Evolutionary conservation across 2,113 vertebrate genomes (phyloP).

Genomic region (Sprattus sprattus): DNA sequence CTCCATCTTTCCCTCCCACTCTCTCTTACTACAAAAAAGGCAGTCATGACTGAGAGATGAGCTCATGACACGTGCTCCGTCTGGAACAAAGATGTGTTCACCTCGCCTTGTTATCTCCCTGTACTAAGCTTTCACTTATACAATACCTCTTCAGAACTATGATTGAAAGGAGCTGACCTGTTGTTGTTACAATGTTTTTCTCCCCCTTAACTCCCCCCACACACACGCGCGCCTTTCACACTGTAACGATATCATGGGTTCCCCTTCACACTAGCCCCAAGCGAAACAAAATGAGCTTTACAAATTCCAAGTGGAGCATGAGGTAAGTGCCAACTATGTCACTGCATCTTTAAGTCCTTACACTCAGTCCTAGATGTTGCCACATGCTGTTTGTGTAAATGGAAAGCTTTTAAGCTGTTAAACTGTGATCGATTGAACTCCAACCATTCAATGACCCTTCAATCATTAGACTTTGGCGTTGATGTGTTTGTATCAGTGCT

Average conservation of each 20-base stretch:
- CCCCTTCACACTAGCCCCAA: conserved; percentile 46
- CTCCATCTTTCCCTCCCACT: conserved; percentile 42
- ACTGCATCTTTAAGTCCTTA: conserved; percentile 33
- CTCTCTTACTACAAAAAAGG: conserved; percentile 25
- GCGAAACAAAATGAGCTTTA: conserved; percentile 58
- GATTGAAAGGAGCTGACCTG: conserved; percentile 27
- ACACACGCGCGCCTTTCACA: conserved; percentile 34
- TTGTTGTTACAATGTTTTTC: conserved; percentile 59
- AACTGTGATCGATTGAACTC: not conserved
- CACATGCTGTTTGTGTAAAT: not conserved
- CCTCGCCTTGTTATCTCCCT: not conserved
- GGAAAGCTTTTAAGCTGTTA: not conserved
- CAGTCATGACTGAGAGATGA: conserved; percentile 46
- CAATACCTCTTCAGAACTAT: conserved; percentile 17
- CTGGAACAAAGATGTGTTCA: conserved; percentile 25
- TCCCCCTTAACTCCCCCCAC: conserved; percentile 22
- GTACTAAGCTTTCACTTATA: conserved; percentile 25
- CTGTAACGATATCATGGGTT: conserved; percentile 43
- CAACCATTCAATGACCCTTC: not conserved
- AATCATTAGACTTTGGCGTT: not conserved
- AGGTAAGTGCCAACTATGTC: conserved; percentile 53
- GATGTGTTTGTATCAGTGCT: no score
- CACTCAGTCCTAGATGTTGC: not conserved
- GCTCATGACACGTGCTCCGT: conserved; percentile 35
- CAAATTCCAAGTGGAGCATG: conserved; percentile 61